Base-by-base conservation (phyloP, 2,888 invertebrate genomes). In the Calephelis perditalis region DNA sequence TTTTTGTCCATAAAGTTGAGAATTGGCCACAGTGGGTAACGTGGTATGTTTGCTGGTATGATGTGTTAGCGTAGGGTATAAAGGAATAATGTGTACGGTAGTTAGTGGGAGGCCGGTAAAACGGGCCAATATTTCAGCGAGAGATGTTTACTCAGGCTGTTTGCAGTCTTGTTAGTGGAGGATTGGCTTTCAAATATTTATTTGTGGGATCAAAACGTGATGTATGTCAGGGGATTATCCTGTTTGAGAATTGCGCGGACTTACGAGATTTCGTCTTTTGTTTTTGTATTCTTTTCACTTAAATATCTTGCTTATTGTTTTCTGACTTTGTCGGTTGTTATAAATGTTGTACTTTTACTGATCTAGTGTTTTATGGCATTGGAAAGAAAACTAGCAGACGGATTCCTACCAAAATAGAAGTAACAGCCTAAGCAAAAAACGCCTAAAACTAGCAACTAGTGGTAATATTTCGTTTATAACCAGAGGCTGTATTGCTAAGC, bases 71-170 rank as follows among this genome's bases (percentile, higher is more conserved):
- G 74, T 73, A 72, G 74, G 70, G 70, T 70, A 70, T 70, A 74
- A 70, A 71, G 72, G 73, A 75, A 72, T 76, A 76, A 78, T 77
- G 77, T 76, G 78, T 74, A 75, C 67, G 70, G 68, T 72, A 71
- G 75, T 78, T 77, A 76, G 77, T 68, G 77, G 74, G 69, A 67
- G 70, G 72, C 70, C 67, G 64, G 62, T 70, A 69, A 52, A 68
- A 70, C 71, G 72, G 68, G 68, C 72, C 73, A 71, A 76, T 75
- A 73, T 75, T 77, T 72, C 73, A 75, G 73, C 69, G 67, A 68
- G 71, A 70, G 63, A 60, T 79, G 78, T 82, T 81, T 78, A 72
- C 72, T 73, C 73, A 76, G 77, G 71, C 70, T 73, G 74, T 75
- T 73, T 73, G 71, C 70, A 65, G 65, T 64, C 71, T 73, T 73